Base-by-base conservation (phyloP, 1,140 invertebrate genomes). In the Eriocheir sinensis region DNA sequence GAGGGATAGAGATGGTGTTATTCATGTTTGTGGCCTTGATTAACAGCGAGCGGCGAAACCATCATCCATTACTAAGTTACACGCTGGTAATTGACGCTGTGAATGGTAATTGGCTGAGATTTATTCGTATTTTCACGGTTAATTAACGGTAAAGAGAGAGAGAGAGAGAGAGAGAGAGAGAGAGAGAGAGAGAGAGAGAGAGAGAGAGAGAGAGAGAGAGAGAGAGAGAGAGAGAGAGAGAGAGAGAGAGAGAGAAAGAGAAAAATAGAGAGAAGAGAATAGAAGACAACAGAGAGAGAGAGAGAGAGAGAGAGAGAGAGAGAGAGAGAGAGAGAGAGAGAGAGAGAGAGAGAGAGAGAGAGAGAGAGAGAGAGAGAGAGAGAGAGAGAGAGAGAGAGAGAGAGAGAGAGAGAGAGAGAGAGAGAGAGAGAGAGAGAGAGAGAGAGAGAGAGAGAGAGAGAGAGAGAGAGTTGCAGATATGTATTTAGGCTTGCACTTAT, bases 311-410 rank as follows among this genome's bases (percentile, higher is more conserved):
- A 80, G 27, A 80, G 4, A 80, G 79, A 80, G 79, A 4, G 79
- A 80, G 27, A 8, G 27, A 8, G 27, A 80, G 79, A 80, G 27
- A 80, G 79, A 80, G 79, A 80, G 27, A 80, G 4, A 80, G 79
- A 80, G 53, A 72, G 53, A 72, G 53, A 72, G 53, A 72, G 53
- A 72, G 53, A 72, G 53, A 72, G 53, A 72, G 53, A 72, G 53
- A 72, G 53, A 72, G 53, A 72, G 53, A 72, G 53, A 72, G 53
- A 72, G 53, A 72, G 53, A 72, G 53, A 72, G 53, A 72, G 53
- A 72, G 53, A 72, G 53, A 72, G 53, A 72, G 53, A 72, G 53
- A 72, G 53, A 72, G 53, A 72, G 53, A 72, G 53, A 72, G 53
- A 72, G 53, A 72, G 53, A 72, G 53, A 72, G 53, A 80, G 4